Percentiles rank a stretch among this genome's conserved stretches.
Conservation (phyloP, 2,113 vertebrate genomes). For the Hypocryptadius cinnamomeus region DNA sequence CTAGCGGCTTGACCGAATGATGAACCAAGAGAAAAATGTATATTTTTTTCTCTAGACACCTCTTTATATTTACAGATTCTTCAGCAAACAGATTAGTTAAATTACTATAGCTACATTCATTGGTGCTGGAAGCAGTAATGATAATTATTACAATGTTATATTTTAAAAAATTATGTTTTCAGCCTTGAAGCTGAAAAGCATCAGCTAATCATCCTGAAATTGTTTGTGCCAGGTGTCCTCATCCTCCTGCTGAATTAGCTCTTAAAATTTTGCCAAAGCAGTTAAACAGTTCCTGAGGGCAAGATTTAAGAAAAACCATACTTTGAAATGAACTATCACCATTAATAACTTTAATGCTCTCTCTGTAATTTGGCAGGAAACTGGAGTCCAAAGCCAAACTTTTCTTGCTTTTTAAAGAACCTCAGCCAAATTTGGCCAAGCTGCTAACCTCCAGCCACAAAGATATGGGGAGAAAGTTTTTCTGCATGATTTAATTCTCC, state of each 20-base stretch:
- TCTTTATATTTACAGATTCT: neutral
- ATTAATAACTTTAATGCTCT: neutral
- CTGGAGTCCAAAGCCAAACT: neutral
- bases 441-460: neutral
- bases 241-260: neutral
- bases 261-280: neutral
- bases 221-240: conserved; percentile 9
- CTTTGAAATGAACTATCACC: neutral
- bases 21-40: neutral
- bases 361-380: neutral
- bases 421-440: neutral
- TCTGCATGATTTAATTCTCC: neutral
- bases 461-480: neutral
- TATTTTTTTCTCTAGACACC: neutral
- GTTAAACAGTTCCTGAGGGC: neutral
- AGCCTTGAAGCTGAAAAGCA: neutral
- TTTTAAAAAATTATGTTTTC: neutral
- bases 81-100: neutral
- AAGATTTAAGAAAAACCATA: neutral
- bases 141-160: neutral
- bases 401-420: neutral
- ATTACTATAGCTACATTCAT: neutral
- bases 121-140: neutral
- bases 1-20: neutral
- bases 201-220: neutral